A percentile compares a stretch with the other conserved stretches of the same genome.
Evolutionary conservation across 1,140 invertebrate species (phyloP).

Genomic region (Drosophila chauvacae): DNA sequence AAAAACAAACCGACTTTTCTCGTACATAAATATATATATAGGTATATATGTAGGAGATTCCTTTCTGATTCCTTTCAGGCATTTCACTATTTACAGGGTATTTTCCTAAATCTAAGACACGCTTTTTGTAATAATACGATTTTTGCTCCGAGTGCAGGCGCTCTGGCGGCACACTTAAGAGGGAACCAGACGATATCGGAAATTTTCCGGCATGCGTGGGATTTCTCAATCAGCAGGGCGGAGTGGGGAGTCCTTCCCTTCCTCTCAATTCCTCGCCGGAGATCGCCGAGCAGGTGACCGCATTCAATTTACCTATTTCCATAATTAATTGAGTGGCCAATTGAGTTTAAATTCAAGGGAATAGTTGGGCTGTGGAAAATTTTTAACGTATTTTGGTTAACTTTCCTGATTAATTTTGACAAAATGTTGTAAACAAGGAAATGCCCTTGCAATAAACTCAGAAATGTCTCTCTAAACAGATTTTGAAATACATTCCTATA

Average conservation of each 20-base stretch:
- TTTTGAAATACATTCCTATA: not conserved
- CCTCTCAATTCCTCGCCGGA: not conserved
- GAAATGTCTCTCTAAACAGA: no score
- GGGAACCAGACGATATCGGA: constrained; percentile 37
- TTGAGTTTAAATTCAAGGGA: constrained; percentile 36
- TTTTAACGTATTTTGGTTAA: not conserved
- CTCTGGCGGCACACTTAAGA: constrained; percentile 24
- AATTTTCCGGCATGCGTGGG: constrained; percentile 47
- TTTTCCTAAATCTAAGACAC: not conserved
- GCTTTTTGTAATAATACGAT: not conserved
- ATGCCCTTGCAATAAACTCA: not conserved
- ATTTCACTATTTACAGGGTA: not conserved
- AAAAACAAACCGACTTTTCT: not conserved
- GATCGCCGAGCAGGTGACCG: constrained; percentile 11
- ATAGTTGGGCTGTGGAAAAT: constrained; percentile 33
- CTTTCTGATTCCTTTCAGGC: no score
- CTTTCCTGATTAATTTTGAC: not conserved
- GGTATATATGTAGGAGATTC: not conserved
- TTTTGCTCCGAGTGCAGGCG: not conserved
- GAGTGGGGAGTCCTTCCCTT: constrained; percentile 5
- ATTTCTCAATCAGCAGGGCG: constrained; percentile 7
- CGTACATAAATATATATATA: no score
- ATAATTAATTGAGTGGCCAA: constrained; percentile 11
- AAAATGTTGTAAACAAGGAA: not conserved
- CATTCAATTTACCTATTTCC: constrained; percentile 18